phyloP scores from a whole-genome alignment of 2,113 vertebrate species.

The Pionites leucogaster region DNA sequence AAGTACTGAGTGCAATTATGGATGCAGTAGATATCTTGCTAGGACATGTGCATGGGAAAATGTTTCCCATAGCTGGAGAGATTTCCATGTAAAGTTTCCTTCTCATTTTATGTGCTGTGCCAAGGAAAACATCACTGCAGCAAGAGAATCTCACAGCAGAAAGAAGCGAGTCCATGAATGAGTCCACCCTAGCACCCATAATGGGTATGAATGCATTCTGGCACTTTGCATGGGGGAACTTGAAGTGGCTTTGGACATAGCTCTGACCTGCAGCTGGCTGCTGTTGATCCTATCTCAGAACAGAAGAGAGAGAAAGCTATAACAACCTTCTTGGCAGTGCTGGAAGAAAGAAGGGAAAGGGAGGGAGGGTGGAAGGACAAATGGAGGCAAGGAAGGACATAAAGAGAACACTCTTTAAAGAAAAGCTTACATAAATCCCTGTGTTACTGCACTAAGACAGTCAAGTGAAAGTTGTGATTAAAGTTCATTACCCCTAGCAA shows the following conservation, averaged over 20 bases:
- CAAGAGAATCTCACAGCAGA: not conserved
- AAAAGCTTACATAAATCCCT: not conserved
- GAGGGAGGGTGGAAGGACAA: not conserved
- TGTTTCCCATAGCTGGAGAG: not conserved
- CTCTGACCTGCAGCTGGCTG: not conserved
- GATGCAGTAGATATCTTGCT: slow-evolving; percentile 6
- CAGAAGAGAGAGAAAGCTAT: not conserved
- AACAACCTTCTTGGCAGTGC: not conserved
- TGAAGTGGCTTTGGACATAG: not conserved
- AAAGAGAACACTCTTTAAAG: not conserved
- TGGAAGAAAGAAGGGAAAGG: not conserved
- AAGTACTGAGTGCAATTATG: not conserved
- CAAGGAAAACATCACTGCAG: slow-evolving; percentile 12
- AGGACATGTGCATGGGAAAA: not conserved
- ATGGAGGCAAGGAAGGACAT: not conserved
- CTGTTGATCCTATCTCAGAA: not conserved
- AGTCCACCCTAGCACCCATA: not conserved
- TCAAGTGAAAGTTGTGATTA: not conserved
- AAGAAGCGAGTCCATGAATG: not conserved
- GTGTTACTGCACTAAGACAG: not conserved
- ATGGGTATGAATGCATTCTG: not conserved
- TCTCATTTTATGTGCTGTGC: not conserved
- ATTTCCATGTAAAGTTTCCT: not conserved
- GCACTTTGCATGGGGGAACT: not conserved
- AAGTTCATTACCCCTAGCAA: not conserved